Conservation (phyloP, 2,797 vertebrate genomes). For the Myripristis murdjan region DNA sequence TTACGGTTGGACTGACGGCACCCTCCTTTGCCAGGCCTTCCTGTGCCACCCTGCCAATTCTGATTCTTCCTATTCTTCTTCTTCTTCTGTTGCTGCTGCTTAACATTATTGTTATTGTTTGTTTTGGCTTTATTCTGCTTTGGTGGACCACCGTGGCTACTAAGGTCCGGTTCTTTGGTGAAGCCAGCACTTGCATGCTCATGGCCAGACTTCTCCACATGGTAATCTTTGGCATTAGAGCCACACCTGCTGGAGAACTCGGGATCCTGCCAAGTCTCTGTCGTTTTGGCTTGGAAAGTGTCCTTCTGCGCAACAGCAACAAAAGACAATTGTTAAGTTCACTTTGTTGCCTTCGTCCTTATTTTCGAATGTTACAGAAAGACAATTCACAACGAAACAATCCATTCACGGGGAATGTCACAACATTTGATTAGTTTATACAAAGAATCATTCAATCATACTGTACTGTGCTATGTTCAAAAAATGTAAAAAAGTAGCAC, state of each 20-base stretch:
- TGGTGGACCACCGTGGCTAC: background rate
- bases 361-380: background rate
- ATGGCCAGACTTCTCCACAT: background rate
- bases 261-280: background rate
- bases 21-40: background rate
- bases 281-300: slow-evolving; percentile 2
- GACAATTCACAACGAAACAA: too few species aligned
- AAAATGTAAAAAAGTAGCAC: too few species aligned
- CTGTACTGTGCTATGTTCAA: too few species aligned
- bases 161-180: background rate
- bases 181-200: background rate
- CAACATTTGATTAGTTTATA: too few species aligned
- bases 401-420: too few species aligned
- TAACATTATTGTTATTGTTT: background rate
- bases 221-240: background rate
- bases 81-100: slow-evolving; percentile 4
- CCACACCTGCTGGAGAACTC: background rate
- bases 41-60: background rate
- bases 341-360: too few species aligned
- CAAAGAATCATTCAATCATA: too few species aligned
- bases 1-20: background rate
- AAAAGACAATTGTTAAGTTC: slow-evolving; percentile 2
- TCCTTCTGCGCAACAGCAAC: slow-evolving; percentile 49
- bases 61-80: background rate
- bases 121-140: slow-evolving; percentile 2